phyloP scores from a whole-genome alignment of 2,888 invertebrate species.

The Caenorhabditis uteleia region DNA sequence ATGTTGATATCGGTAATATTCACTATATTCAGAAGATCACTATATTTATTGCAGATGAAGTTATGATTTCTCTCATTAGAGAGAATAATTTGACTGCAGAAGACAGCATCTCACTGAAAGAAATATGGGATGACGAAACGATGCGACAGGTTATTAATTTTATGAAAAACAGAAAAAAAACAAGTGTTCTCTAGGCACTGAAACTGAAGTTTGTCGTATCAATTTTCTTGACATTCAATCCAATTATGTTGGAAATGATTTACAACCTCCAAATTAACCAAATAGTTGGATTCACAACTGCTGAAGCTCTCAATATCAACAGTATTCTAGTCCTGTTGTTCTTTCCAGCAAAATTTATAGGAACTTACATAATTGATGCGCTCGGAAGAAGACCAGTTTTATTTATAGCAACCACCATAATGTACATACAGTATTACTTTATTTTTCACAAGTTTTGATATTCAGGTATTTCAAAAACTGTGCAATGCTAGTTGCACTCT shows the following conservation, averaged over 20 bases:
- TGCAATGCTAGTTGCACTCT: background rate
- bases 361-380: constrained; percentile 19
- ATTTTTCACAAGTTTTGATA: background rate
- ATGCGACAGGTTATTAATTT: background rate
- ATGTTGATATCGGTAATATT: constrained; percentile 1
- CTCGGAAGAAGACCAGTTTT: constrained; percentile 19
- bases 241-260: constrained; percentile 4
- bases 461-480: background rate
- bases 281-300: constrained; percentile 6
- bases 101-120: background rate
- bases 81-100: background rate
- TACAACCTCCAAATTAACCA: constrained; percentile 11
- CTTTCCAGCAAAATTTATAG: constrained; percentile 14
- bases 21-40: background rate
- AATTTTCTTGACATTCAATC: constrained; percentile 3
- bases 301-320: constrained; percentile 8
- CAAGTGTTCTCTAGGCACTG: constrained; percentile 1
- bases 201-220: constrained; percentile 1
- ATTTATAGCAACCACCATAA: constrained; percentile 10
- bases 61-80: background rate
- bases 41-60: background rate
- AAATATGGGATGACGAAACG: background rate
- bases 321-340: constrained; percentile 10
- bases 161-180: background rate
- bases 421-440: background rate